Percentiles rank a stretch among this genome's conserved stretches.
Conservation (phyloP, 2,797 vertebrate species). For the Muscicapa striata region DNA sequence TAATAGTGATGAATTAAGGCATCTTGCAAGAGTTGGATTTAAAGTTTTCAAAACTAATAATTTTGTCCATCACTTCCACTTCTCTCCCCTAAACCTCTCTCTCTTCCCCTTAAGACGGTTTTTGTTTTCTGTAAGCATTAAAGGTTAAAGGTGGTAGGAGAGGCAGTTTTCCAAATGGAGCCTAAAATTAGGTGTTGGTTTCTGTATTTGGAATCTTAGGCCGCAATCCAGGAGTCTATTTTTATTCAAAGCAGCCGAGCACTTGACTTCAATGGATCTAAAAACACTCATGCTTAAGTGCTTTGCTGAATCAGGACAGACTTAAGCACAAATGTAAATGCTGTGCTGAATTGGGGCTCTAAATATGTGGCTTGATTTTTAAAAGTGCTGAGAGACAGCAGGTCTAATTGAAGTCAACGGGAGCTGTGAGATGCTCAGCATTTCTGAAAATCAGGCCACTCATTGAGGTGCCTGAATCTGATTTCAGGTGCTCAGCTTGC, state of each 20-base stretch:
- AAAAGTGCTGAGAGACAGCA: slow-evolving; percentile 43
- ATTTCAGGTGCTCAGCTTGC: slow-evolving; percentile 28
- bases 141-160: slow-evolving; percentile 52
- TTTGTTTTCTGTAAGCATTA: slow-evolving; percentile 6
- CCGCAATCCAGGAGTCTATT: slow-evolving; percentile 55
- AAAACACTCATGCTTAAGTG: slow-evolving; percentile 57
- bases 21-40: neutral
- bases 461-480: slow-evolving; percentile 22
- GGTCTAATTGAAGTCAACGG: slow-evolving; percentile 52
- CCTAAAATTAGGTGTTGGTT: slow-evolving; percentile 56
- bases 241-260: slow-evolving; percentile 59
- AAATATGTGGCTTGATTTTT: slow-evolving; percentile 63
- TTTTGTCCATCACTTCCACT: neutral
- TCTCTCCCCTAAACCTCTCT: neutral
- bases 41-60: neutral
- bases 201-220: slow-evolving; percentile 58
- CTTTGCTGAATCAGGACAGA: slow-evolving; percentile 64
- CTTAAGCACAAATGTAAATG: slow-evolving; percentile 69
- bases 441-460: slow-evolving; percentile 61
- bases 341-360: slow-evolving; percentile 35
- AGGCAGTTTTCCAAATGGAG: slow-evolving; percentile 47
- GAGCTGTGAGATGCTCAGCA: neutral
- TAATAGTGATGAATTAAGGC: neutral
- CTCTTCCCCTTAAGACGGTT: neutral
- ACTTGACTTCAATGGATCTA: slow-evolving; percentile 66